These are phyloP conservation scores for Microtus oregoni DNA, from an alignment of 2,113 vertebrate genomes.

Conservation along the genomic window DNA sequence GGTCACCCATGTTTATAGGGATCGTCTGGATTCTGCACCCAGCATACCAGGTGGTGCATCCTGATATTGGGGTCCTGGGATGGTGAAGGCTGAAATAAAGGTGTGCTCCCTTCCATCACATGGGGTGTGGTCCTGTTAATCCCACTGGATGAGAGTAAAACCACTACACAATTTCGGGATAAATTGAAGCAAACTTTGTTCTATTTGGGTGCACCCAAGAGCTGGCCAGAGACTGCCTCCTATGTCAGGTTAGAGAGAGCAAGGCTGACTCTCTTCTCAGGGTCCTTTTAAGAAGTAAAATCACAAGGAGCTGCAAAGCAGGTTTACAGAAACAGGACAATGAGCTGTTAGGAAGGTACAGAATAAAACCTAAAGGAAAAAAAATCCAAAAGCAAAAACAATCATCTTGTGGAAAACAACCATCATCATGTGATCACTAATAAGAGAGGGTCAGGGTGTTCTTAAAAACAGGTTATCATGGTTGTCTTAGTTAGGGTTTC, in stretches of 20 bases:
- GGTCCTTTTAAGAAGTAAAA: neutral
- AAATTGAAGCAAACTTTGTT: neutral
- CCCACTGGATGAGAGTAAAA: neutral
- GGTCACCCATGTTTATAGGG: neutral
- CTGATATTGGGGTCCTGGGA: neutral
- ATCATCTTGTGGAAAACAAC: neutral
- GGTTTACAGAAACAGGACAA: neutral
- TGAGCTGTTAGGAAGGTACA: neutral
- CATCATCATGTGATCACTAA: neutral
- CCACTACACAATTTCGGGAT: neutral
- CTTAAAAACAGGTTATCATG: neutral
- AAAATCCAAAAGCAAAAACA: too few species aligned
- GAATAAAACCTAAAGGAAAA: neutral
- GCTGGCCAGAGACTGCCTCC: neutral
- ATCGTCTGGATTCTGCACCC: neutral
- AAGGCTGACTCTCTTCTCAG: neutral
- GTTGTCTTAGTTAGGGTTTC: neutral
- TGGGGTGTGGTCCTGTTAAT: neutral
- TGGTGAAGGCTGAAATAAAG: constrained; percentile 57
- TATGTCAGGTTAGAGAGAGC: neutral
- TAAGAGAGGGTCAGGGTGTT: neutral
- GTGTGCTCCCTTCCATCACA: neutral
- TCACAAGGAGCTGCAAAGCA: neutral
- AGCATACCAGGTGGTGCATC: neutral
- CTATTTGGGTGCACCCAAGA: neutral